Base-by-base conservation (phyloP, 2,797 vertebrate genomes). In the Chrysocyon brachyurus region DNA sequence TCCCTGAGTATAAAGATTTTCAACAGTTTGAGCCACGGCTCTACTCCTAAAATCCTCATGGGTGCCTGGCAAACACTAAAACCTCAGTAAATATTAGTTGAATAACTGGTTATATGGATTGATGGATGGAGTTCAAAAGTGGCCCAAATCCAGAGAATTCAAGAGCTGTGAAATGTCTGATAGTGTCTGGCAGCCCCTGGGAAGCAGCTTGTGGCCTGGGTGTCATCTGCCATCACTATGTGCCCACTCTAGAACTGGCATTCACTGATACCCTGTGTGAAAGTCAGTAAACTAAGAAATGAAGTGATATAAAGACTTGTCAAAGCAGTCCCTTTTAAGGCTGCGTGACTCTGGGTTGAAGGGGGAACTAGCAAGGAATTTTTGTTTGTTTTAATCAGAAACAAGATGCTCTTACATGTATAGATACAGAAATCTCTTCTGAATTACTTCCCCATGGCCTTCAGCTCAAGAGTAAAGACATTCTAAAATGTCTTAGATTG, bases 131-230 rank as follows among this genome's bases (percentile, higher is more conserved):
- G 56, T 94, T 96, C 36, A 87, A 90, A 94, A 81, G 19, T 83
- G 87, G 83, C 91, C 46, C 70, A 81, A 63, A 89, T 92, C 91
- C 96, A 97, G 61, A 95, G 89, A 91, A 94, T 91, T 75, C 52
- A 70, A 97, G 56, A 72, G 75, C 90, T 89, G 28, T 86, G 79
- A 96, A 97, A 87, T 89, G 91, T 93, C 46, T 96, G 61, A 83
- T 56, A 78, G 70, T 28, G 17, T 57, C 87, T 75, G 96, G 83
- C 70, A 95, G 72, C 28, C 56, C 36, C 87, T 21, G 46, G 81
- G 81, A 95, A 85, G 73, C 91, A 94, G 66, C 49, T 3, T 57
- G 77, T 40, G 88, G 92, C 91, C 91, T 88, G 94, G 46, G 79
- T 94, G 87, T 66, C 95, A 93, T 94, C 87, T 86, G 56, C 72